These are phyloP conservation scores for Rhopalosiphum nymphaeae DNA, from an alignment of 2,888 invertebrate genomes.

Conservation along the genomic window DNA sequence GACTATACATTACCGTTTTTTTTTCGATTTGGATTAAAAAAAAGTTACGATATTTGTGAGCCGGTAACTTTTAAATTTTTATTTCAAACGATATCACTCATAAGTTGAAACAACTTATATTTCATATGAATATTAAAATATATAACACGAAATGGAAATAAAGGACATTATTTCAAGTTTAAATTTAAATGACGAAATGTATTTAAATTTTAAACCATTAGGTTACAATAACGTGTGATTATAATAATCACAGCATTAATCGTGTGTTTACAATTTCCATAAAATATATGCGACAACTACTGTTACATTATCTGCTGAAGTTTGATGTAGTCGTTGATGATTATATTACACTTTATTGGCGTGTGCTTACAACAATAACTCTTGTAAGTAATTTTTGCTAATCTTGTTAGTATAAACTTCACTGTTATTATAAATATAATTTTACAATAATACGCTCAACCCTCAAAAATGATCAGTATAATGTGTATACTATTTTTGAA, in stretches of 20 bases:
- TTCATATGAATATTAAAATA: background rate
- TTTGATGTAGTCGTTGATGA: background rate
- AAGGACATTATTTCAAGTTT: background rate
- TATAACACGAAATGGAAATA: background rate
- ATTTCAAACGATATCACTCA: background rate
- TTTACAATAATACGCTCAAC: background rate
- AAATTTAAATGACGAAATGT: too few species aligned
- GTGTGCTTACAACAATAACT: background rate
- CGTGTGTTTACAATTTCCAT: background rate
- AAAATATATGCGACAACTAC: background rate
- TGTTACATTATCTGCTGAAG: background rate
- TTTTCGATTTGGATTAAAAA: background rate
- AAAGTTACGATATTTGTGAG: background rate
- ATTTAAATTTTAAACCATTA: too few species aligned
- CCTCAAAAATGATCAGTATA: background rate
- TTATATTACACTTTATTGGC: background rate
- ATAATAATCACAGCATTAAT: background rate
- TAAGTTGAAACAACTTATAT: background rate
- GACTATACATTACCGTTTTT: background rate
- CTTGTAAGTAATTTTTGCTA: background rate
- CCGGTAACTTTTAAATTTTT: background rate
- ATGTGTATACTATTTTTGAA: too few species aligned
- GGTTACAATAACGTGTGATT: background rate
- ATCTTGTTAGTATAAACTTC: background rate
- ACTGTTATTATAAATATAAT: background rate